These are phyloP conservation scores for Pipistrellus pygmaeus DNA, from an alignment of 2,797 vertebrate species.

Conservation along the genomic window DNA sequence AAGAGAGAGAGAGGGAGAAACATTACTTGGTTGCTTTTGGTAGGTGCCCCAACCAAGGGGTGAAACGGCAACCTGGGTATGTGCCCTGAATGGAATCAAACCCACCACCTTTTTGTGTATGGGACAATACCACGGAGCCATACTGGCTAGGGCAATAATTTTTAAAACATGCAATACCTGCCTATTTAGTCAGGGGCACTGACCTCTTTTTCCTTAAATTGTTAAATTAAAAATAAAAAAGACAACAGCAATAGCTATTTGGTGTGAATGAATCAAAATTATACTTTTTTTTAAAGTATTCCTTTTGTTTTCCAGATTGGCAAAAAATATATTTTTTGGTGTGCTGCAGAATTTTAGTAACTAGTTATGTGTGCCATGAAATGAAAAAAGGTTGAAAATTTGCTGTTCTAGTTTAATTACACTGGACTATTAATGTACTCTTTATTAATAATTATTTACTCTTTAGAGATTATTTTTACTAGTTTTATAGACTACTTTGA, in stretches of 20 bases:
- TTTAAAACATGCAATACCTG: not conserved
- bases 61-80: no score
- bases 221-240: not conserved
- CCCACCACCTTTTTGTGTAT: no score
- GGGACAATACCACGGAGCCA: no score
- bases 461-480: slow-evolving; percentile 16
- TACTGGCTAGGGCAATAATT: no score
- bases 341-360: not conserved
- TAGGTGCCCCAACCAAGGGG: no score
- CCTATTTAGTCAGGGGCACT: not conserved
- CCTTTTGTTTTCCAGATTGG: not conserved
- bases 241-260: not conserved
- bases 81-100: no score
- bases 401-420: not conserved
- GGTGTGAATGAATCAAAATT: not conserved
- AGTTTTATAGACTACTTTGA: not conserved
- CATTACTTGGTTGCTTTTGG: no score
- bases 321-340: not conserved
- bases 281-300: not conserved
- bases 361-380: not conserved
- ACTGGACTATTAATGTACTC: not conserved
- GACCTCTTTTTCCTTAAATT: not conserved
- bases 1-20: no score
- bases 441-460: not conserved
- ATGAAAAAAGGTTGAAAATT: not conserved